Conservation (phyloP, 2,797 vertebrate species). For the Oryzias sinensis region DNA sequence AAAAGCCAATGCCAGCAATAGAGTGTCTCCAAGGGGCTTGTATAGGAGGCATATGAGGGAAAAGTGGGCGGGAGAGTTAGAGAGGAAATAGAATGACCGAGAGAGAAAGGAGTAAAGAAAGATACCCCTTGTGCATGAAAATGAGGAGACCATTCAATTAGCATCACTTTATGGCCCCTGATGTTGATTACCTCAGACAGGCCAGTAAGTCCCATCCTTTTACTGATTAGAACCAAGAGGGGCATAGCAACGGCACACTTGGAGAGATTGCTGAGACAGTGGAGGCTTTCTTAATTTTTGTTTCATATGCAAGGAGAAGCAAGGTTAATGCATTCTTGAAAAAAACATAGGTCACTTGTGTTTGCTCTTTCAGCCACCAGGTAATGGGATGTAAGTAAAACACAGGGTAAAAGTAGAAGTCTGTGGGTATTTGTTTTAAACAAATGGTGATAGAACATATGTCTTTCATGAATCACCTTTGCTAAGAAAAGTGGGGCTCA, state of each 20-base stretch:
- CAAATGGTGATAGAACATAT: conserved; percentile 6
- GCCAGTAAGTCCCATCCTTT: conserved; percentile 72
- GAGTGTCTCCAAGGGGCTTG: conserved; percentile 62
- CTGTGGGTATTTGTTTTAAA: conserved; percentile 7
- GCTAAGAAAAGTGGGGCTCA: conserved; percentile 22
- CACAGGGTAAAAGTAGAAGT: conserved; percentile 41
- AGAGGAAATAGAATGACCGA: conserved; percentile 36
- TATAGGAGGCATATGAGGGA: conserved; percentile 64
- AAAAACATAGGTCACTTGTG: conserved; percentile 37
- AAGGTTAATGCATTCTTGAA: conserved; percentile 66
- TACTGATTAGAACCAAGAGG: conserved; percentile 78
- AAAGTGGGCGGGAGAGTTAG: conserved; percentile 56
- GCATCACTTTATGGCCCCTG: conserved; percentile 75
- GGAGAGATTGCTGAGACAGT: conserved; percentile 54
- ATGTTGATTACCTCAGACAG: conserved; percentile 83
- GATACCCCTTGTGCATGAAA: conserved; percentile 74
- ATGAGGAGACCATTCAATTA: conserved; percentile 84
- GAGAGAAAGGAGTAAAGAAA: conserved; percentile 32
- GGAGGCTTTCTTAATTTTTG: conserved; percentile 60
- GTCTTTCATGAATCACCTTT: conserved; percentile 21
- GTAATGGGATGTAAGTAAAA: conserved; percentile 57
- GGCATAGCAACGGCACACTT: conserved; percentile 49
- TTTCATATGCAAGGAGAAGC: conserved; percentile 71
- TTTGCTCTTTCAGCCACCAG: conserved; percentile 40
- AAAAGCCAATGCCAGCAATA: conserved; percentile 59